phyloP scores from a whole-genome alignment of 2,888 invertebrate genomes.

The Silvanus unidentatus region DNA sequence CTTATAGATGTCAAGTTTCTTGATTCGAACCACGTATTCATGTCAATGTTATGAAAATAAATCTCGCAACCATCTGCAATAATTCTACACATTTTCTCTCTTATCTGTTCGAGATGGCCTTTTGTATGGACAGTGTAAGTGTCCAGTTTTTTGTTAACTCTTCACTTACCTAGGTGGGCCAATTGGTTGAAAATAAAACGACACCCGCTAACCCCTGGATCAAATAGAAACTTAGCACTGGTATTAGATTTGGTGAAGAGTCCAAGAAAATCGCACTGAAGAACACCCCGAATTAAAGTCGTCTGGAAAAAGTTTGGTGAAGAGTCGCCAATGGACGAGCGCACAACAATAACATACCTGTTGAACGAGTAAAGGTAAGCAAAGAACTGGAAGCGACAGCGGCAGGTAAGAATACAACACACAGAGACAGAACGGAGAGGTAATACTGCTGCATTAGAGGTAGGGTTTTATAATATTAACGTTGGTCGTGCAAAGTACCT shows the following conservation, averaged over 20 bases:
- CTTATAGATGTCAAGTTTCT: constrained; percentile 1
- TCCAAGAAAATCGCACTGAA: too few species aligned
- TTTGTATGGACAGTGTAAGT: too few species aligned
- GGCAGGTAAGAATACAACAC: constrained; percentile 11
- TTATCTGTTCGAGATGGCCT: too few species aligned
- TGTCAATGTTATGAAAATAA: constrained; percentile 12
- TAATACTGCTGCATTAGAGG: not conserved
- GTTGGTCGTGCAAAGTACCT: too few species aligned
- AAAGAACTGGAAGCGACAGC: constrained; percentile 23
- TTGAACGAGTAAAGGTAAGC: constrained; percentile 20
- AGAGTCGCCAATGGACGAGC: not conserved
- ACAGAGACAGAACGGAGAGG: constrained; percentile 10
- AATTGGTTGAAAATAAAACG: too few species aligned
- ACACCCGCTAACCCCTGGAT: too few species aligned
- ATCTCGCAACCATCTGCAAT: not conserved
- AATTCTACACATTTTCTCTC: not conserved
- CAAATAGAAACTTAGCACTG: too few species aligned
- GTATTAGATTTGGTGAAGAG: too few species aligned
- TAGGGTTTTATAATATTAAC: not conserved
- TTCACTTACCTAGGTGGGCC: not conserved
- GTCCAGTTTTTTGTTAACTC: too few species aligned
- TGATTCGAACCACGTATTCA: constrained; percentile 12
- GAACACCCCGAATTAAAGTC: not conserved
- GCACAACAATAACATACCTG: constrained; percentile 17
- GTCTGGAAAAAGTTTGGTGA: not conserved